These are phyloP conservation scores for Syngnathus rostellatus DNA, from an alignment of 2,797 vertebrate genomes.

Conservation along the genomic window DNA sequence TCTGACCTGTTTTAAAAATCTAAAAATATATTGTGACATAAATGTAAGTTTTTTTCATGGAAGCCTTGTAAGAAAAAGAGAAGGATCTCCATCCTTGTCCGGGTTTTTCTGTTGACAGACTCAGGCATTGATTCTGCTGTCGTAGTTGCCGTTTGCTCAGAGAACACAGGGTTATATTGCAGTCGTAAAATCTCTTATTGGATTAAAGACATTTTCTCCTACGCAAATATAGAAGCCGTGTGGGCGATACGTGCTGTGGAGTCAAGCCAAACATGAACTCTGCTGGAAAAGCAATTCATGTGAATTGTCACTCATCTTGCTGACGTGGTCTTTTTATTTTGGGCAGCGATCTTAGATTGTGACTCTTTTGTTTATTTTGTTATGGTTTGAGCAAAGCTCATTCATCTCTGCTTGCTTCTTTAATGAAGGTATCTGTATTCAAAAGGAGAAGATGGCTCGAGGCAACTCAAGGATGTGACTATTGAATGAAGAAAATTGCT, in stretches of 20 bases:
- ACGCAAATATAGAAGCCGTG: not conserved
- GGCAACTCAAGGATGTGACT: too few relatives aligned
- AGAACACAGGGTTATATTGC: slow-evolving; percentile 18
- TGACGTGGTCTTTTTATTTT: too few relatives aligned
- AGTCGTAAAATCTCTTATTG: slow-evolving; percentile 14
- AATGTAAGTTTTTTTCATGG: not conserved
- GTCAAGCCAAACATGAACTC: not conserved
- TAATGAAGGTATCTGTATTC: too few relatives aligned
- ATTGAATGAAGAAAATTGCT: too few relatives aligned
- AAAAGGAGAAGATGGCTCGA: too few relatives aligned
- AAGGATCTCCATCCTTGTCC: slow-evolving; percentile 39
- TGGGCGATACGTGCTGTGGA: not conserved
- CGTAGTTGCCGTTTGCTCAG: slow-evolving; percentile 27
- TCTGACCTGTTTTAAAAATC: too few relatives aligned
- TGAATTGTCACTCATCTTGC: not conserved
- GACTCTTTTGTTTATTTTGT: too few relatives aligned
- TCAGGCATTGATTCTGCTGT: slow-evolving; percentile 34
- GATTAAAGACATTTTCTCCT: not conserved
- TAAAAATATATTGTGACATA: too few relatives aligned
- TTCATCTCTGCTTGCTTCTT: too few relatives aligned
- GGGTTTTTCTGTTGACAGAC: slow-evolving; percentile 10
- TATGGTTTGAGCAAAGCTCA: too few relatives aligned
- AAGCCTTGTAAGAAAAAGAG: not conserved
- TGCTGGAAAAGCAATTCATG: not conserved
- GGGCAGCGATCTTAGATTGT: too few relatives aligned